These are phyloP conservation scores for Eurystomus gularis DNA, from an alignment of 2,113 vertebrate species.

Conservation along the genomic window DNA sequence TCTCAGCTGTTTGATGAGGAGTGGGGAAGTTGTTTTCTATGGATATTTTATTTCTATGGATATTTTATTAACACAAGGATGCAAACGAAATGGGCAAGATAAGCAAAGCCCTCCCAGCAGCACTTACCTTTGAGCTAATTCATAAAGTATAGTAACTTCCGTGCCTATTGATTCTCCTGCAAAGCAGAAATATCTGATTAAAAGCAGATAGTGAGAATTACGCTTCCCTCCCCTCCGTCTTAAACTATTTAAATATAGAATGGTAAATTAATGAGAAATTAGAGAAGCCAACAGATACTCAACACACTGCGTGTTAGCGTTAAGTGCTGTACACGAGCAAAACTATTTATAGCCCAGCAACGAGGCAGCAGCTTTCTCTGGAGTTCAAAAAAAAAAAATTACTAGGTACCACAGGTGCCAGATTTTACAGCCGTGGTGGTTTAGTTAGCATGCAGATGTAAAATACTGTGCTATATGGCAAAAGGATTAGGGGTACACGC, in stretches of 20 bases:
- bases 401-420: background rate
- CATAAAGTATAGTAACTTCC: conserved; percentile 71
- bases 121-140: conserved; percentile 80
- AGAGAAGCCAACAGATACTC: background rate
- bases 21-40: background rate
- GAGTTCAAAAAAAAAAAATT: background rate
- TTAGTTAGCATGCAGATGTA: background rate
- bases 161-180: conserved; percentile 76
- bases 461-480: background rate
- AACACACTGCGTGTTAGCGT: background rate
- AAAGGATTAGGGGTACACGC: background rate
- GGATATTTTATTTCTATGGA: background rate
- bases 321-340: background rate
- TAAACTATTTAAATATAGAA: background rate
- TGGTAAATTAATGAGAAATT: background rate
- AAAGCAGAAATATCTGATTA: conserved; percentile 58
- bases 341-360: conserved; percentile 1
- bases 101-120: background rate
- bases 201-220: background rate
- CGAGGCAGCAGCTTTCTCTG: background rate
- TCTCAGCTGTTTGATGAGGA: background rate
- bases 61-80: background rate
- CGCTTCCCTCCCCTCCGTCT: background rate
- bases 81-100: background rate
- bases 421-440: background rate